phyloP scores from a whole-genome alignment of 1,140 invertebrate genomes.

The Cotesia chilonis region DNA sequence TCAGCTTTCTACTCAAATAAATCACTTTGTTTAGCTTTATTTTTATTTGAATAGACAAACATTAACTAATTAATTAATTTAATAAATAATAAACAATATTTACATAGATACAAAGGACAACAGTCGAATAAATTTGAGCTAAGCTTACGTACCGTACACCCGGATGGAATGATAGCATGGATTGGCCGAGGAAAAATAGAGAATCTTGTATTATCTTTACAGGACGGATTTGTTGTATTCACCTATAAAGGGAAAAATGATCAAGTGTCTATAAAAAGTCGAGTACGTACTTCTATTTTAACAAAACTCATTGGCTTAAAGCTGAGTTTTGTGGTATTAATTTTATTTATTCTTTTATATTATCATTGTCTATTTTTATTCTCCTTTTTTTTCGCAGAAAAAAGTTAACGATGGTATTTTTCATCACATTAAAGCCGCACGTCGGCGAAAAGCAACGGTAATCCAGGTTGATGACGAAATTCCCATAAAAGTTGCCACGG shows the following conservation, averaged over 20 bases:
- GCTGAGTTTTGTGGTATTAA: not conserved
- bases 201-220: constrained; percentile 59
- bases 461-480: constrained; percentile 69
- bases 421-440: constrained; percentile 57
- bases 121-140: constrained; percentile 73
- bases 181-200: constrained; percentile 67
- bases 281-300: constrained; percentile 56
- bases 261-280: constrained; percentile 65
- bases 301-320: not conserved
- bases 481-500: constrained; percentile 51
- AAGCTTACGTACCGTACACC: constrained; percentile 69
- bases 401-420: constrained; percentile 63
- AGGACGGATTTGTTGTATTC: constrained; percentile 70
- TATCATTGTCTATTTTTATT: constrained; percentile 6
- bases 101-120: constrained; percentile 66
- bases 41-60: too few species aligned
- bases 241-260: constrained; percentile 62
- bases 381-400: constrained; percentile 59
- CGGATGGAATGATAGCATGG: constrained; percentile 72
- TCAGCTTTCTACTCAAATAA: too few species aligned
- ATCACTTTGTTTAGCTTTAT: too few species aligned
- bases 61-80: not conserved
- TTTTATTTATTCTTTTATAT: not conserved
- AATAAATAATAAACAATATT: not conserved
- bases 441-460: constrained; percentile 65